Base-by-base conservation (phyloP, 2,797 vertebrate genomes). In the Sebastes miniatus region DNA sequence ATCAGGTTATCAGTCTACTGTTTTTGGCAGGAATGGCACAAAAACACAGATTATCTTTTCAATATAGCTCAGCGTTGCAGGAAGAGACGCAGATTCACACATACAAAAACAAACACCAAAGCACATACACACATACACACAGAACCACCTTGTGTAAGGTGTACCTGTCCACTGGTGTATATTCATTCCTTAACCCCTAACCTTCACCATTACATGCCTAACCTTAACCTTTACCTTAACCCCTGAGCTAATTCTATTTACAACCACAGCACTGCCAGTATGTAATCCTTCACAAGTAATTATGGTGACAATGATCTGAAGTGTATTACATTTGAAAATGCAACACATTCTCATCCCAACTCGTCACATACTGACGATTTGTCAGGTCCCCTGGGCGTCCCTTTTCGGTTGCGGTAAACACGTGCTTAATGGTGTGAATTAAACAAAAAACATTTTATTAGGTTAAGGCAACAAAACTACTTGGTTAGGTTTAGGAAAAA, bases 1-100 rank as follows among this genome's bases (percentile, higher is more conserved):
- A 94, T 95, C 93, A 93, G 92, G 92, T 95, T 92, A 94, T 95
- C 94, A 89, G 91, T 91, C 88, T 86, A 80, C 82, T 81, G 87
- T 88, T 94, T 95, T 89, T 93, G 93, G 88, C 92, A 92, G 86
- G 52, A 80, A 86, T 88, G 91, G 88, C 91, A 92, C 90, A 90
- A 93, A 92, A 94, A 94, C 89, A 93, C 85, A 89, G 88, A 94
- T 94, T 90, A 92, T 92, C 84, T 92, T 66, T 83, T 83, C 85
- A 86, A 66, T 84, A 76, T 72, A 83, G 86, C 47, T 73, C 77
- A 63, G 50, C 24, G 25, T 69, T 66, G 75, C 65, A 81, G 54
- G 72, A 75, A 76, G 22, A 81, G 34, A 83, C 39, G 71, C 13
- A 84, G 13, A 82, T 32, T 13, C 63, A 80, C 39, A 39, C 29